phyloP scores from a whole-genome alignment of 2,113 vertebrate species.

The Strix aluco region DNA sequence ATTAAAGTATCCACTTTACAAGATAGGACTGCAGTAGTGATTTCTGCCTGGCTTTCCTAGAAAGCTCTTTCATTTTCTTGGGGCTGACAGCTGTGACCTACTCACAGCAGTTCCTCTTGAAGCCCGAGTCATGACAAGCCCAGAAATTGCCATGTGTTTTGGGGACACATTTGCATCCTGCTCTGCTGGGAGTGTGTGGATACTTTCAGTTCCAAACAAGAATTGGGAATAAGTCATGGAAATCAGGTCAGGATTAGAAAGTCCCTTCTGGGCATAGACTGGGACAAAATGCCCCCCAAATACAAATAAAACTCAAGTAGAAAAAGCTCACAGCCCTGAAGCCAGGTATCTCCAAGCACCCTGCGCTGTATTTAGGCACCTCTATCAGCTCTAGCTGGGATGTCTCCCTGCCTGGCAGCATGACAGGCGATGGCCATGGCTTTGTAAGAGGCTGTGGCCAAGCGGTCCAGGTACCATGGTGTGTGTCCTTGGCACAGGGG shows the following conservation, averaged over 20 bases:
- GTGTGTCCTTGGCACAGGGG: background rate
- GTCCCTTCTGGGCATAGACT: background rate
- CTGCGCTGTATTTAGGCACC: background rate
- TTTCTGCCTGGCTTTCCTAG: background rate
- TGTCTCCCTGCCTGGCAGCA: background rate
- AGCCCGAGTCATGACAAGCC: background rate
- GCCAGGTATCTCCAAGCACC: too few relatives aligned
- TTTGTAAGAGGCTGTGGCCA: background rate
- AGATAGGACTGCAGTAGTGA: too few relatives aligned
- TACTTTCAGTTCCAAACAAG: background rate
- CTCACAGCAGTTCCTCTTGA: background rate
- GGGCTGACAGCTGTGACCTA: background rate
- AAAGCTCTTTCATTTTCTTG: background rate
- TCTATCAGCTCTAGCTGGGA: background rate
- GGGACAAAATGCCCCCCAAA: background rate
- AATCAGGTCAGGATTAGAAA: background rate
- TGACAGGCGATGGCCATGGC: fast-evolving
- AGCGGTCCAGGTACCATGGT: fast-evolving
- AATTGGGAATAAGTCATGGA: background rate
- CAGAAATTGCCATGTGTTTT: background rate
- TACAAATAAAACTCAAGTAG: background rate
- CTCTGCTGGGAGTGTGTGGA: fast-evolving
- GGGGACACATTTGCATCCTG: fast-evolving
- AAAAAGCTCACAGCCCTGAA: background rate
- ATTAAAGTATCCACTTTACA: background rate